Conservation (phyloP, 2,888 invertebrate species). For the Mythimna albipuncta region DNA sequence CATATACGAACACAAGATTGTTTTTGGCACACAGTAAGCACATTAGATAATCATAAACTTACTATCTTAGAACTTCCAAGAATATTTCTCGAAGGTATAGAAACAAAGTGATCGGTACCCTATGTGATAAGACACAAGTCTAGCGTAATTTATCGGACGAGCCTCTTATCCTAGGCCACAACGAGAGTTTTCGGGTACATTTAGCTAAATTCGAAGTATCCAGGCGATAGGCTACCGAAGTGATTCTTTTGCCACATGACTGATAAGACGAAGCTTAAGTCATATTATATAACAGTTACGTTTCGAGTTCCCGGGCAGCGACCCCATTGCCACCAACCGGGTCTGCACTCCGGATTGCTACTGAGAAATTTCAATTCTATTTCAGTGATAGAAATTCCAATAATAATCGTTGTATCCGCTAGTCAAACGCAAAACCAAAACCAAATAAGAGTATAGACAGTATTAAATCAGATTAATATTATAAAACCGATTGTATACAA, state of each 20-base stretch:
- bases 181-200: constrained; percentile 10
- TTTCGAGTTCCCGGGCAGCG: too few species aligned
- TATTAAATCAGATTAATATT: too few species aligned
- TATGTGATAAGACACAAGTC: constrained; percentile 7
- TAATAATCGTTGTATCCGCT: too few species aligned
- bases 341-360: too few species aligned
- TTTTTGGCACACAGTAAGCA: background rate
- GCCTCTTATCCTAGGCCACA: constrained; percentile 5
- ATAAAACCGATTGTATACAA: too few species aligned
- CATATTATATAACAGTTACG: too few species aligned
- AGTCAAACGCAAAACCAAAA: too few species aligned
- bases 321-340: too few species aligned
- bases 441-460: too few species aligned
- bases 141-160: constrained; percentile 12
- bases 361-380: too few species aligned
- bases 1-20: background rate
- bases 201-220: constrained; percentile 20
- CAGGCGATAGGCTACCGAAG: background rate
- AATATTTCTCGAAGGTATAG: constrained; percentile 2
- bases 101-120: background rate
- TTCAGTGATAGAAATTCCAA: too few species aligned
- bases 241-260: background rate
- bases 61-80: background rate
- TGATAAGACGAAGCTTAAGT: constrained; percentile 4
- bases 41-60: background rate